Percentiles rank a stretch among this genome's conserved stretches.
phyloP scores from a whole-genome alignment of 2,888 invertebrate species.

The Rhagonycha lutea region DNA sequence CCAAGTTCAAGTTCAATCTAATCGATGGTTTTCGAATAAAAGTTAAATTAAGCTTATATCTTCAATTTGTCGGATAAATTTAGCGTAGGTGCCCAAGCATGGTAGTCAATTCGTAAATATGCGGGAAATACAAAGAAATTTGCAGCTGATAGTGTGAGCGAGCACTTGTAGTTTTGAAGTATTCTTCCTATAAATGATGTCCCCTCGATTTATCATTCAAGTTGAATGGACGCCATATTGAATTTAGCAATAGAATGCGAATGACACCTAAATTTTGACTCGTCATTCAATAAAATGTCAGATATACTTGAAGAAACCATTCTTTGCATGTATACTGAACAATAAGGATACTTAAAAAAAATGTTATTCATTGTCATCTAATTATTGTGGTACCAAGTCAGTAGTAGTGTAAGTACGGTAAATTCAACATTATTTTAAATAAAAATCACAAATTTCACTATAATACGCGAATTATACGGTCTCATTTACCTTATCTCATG shows the following conservation, averaged over 20 bases:
- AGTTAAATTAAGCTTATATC: neutral
- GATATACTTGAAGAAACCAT: slow-evolving; percentile 4
- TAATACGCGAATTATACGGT: no score
- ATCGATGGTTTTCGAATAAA: neutral
- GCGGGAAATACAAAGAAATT: slow-evolving; percentile 25
- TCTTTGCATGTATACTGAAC: neutral
- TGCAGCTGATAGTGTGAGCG: slow-evolving; percentile 25
- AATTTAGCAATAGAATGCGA: slow-evolving; percentile 30
- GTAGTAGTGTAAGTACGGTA: neutral
- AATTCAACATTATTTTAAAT: neutral
- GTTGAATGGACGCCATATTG: slow-evolving; percentile 31
- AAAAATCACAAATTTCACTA: no score
- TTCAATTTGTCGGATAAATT: neutral
- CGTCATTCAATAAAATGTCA: slow-evolving; percentile 23
- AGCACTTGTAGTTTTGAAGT: slow-evolving; percentile 24
- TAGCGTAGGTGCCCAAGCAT: slow-evolving; percentile 15
- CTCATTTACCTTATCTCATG: no score
- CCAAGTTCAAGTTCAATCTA: neutral
- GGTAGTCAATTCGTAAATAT: slow-evolving; percentile 15
- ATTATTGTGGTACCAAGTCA: neutral
- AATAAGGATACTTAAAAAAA: neutral
- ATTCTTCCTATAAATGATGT: slow-evolving; percentile 32
- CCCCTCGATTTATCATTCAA: slow-evolving; percentile 37
- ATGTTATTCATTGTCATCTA: neutral
- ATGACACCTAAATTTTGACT: slow-evolving; percentile 32